Percentiles rank a stretch among this genome's conserved stretches.
Conservation (phyloP, 2,113 vertebrate genomes). For the Thamnophis sirtalis region DNA sequence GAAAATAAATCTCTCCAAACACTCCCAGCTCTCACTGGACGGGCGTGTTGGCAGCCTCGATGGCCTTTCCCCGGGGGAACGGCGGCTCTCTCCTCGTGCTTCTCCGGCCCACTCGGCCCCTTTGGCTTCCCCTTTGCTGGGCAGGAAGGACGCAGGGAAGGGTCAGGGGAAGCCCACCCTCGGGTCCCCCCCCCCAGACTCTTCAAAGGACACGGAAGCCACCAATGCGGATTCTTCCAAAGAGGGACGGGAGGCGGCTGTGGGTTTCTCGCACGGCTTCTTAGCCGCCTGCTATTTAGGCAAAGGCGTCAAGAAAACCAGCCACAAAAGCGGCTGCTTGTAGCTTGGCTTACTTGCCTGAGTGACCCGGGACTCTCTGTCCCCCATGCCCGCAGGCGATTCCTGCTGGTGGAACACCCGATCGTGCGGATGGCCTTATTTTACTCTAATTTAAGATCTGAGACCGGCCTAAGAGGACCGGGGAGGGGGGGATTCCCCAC, state of each 20-base stretch:
- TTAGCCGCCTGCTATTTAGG: not conserved
- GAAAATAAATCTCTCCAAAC: slow-evolving; percentile 65
- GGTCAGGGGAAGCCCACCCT: no score
- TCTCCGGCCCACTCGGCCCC: fast-evolving
- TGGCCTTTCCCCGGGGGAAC: slow-evolving; percentile 28
- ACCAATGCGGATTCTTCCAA: not conserved
- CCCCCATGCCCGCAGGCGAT: no score
- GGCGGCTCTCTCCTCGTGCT: not conserved
- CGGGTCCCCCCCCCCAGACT: not conserved
- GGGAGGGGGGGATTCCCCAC: not conserved
- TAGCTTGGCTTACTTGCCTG: not conserved
- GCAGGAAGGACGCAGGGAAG: fast-evolving
- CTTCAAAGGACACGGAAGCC: not conserved
- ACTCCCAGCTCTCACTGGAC: slow-evolving; percentile 48
- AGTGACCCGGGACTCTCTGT: not conserved
- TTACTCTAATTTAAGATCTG: not conserved
- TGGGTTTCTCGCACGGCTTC: not conserved
- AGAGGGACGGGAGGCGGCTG: not conserved
- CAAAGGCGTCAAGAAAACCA: not conserved
- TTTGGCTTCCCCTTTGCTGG: fast-evolving
- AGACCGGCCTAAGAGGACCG: not conserved
- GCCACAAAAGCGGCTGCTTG: not conserved
- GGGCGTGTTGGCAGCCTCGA: slow-evolving; percentile 32
- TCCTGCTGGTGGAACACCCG: not conserved
- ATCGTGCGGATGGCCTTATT: not conserved